Evolutionary conservation across 2,888 invertebrate species (phyloP), one percentile per base, ranked within the genome.

Genomic region (Gymnosoma rotundatum): DNA sequence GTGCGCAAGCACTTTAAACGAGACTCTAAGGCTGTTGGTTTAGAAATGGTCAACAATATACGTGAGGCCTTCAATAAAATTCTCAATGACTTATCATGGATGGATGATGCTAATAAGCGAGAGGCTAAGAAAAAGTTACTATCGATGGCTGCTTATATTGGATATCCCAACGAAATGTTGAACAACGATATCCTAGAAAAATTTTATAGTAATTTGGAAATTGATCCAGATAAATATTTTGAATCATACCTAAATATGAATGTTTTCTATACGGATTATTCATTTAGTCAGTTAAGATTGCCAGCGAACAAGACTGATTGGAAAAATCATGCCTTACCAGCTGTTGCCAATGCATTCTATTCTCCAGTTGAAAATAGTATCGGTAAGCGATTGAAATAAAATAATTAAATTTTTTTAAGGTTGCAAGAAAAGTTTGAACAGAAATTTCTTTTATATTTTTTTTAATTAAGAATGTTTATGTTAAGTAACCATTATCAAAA

Each of bases 31-130:
- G 94, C 95, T 66, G 96, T 95, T 87, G 98, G 97, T 0, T 91
- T 96, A 84, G 96, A 97, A 91, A 97, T 98, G 97, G 97, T 98
- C 0, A 93, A 94, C 72, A 96, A 97, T 88, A 97, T 99, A 87
- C 94, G 96, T 83, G 93, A 93, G 74, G 96, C 97, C 87, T 98
- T 98, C 93, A 94, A 95, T 83, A 94, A 96, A 87, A 97, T 98
- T 42, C 91, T 98, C 75, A 93, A 94, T 20, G 94, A 95, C 79
- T 95, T 98, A 16, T 96, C 96, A 61, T 99, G 98, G 98, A 98
- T 99, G 98, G 98, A 98, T 90, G 94, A 95, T 0, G 93, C 93
- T 86, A 98, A 98, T 0, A 95, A 95, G 64, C 92, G 93, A 86
- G 95, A 95, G 75, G 97, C 97, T 0, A 91, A 97, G 82, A 95